A percentile compares a stretch with the other conserved stretches of the same genome.
Evolutionary conservation across 1,140 invertebrate genomes (phyloP).

Genomic region (Metaphire vulgaris): DNA sequence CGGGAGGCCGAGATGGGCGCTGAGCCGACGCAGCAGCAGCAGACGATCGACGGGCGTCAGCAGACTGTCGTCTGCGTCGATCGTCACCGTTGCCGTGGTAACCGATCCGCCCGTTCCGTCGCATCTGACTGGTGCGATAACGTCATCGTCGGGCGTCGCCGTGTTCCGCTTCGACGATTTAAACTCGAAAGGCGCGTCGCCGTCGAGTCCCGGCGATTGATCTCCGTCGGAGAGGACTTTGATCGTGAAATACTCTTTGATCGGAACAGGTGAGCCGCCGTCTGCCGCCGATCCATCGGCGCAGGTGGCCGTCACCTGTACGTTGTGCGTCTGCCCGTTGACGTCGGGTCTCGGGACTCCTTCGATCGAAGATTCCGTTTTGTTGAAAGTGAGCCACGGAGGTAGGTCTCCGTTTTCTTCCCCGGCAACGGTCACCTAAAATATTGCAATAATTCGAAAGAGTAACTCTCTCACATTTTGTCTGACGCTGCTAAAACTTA

Average conservation of each 20-base stretch:
- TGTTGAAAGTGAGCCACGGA: neutral
- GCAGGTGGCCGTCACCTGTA: neutral
- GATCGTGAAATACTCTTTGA: neutral
- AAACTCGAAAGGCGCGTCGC: neutral
- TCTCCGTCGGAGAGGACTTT: neutral
- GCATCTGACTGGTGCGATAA: neutral
- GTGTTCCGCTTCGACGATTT: no score
- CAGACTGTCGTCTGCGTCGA: neutral
- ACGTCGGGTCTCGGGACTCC: neutral
- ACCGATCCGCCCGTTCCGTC: neutral
- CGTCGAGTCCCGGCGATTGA: neutral
- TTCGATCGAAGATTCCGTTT: neutral
- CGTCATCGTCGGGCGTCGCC: neutral
- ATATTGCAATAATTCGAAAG: no score
- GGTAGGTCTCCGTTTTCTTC: neutral
- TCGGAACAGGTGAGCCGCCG: neutral
- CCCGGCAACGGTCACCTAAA: neutral
- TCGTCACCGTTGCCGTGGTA: neutral
- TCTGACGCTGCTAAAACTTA: no score
- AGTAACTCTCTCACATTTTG: no score
- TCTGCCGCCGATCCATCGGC: neutral
- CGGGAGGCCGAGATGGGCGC: slow-evolving; percentile 16
- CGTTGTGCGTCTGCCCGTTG: neutral
- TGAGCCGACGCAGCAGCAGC: slow-evolving; percentile 3
- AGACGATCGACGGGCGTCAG: neutral